Evolutionary conservation across 2,113 vertebrate species (phyloP), one percentile per base, ranked within the genome.

Genomic region (Gulo gulo): DNA sequence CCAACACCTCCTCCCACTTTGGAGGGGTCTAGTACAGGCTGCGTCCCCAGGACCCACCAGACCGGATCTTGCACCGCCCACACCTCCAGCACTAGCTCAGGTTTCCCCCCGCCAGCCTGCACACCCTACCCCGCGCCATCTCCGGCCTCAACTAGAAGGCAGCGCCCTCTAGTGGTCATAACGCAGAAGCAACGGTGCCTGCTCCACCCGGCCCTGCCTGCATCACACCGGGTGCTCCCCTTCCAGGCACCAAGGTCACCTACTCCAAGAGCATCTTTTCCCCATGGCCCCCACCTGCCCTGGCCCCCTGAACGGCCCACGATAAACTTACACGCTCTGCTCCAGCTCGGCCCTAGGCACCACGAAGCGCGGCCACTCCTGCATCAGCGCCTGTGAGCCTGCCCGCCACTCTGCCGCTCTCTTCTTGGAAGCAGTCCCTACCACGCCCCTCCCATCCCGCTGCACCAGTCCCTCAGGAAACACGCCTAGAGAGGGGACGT

Each of bases 121-220:
- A 16, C 31, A 11, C 45, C 16, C 24, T 5, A 5, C 8, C 81
- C 0, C 20, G 4, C 15, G 13, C 39, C 42, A 8, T 29, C 74
- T 69, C 74, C 74, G 24, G 34, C 55, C 86, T 34, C 78, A 2
- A 20, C n/a, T 2, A 47, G 63, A 21, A 57, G 20, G 63, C 80
- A 85, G 93, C 92, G 67, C 94, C 96, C 93, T 96, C 97, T 98
- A n/a, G 96, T 21, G 95, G 85, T 16, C 69, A 50, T 20, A 67
- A 39, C 16, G 73, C 81, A 20, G 59, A 69, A 42, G 12, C 39
- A 31, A 52, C 45, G 0, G 14, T 5, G 36, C 50, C 65, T 2
- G n/a, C 71, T 20, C 74, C 4, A 1, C 26, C 6, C 1, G 10
- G 21, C 20, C 52, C n/a, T 1, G 55, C 7, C 57, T 4, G 45